Base-by-base conservation (phyloP, 2,797 vertebrate genomes). In the Poeciliopsis presidionis region DNA sequence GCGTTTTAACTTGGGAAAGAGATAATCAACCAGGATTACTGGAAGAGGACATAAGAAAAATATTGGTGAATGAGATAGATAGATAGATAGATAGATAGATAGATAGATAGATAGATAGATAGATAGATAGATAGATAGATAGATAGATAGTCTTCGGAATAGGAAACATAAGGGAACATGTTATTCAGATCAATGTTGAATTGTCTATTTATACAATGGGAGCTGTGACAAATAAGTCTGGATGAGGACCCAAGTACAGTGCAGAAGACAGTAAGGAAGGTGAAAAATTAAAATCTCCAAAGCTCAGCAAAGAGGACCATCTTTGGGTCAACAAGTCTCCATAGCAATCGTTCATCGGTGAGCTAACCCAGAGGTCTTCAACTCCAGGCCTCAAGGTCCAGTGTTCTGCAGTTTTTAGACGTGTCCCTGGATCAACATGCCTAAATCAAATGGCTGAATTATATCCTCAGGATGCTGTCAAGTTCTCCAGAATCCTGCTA, bases 121-220 rank as follows among this genome's bases (percentile, higher is more conserved):
- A 65, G 30, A 65, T 65, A 65, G 30, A 65, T 65, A 65, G 30
- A 65, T 65, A 67, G 30, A 67, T 39, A 67, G 30, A 67, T 8
- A 53, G 8, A 47, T 18, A 5, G 11, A 28, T 4, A 28, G 2
- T 57, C 55, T 57, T 28, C 11, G 28, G n/a, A 57, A 1, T n/a
- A 59, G 55, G 51, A 53, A 53, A 53, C 7, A 53, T 53, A 53
- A 53, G 7, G 9, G 7, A 25, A 53, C 49, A 53, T 59, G 55
- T 28, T 6, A 14, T 59, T 59, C 55, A 59, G n/a, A 59, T 59
- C 5, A 14, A 30, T 59, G 55, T 59, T 59, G 25, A 59, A 13
- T 59, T 14, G n/a, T 59, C 28, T 30, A 59, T 30, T 59, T 30
- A 12, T 59, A 30, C 11, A 28, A 28, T 30, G 57, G 13, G 4